Conservation (phyloP, 2,113 vertebrate species). For the Anolis sagrei region DNA sequence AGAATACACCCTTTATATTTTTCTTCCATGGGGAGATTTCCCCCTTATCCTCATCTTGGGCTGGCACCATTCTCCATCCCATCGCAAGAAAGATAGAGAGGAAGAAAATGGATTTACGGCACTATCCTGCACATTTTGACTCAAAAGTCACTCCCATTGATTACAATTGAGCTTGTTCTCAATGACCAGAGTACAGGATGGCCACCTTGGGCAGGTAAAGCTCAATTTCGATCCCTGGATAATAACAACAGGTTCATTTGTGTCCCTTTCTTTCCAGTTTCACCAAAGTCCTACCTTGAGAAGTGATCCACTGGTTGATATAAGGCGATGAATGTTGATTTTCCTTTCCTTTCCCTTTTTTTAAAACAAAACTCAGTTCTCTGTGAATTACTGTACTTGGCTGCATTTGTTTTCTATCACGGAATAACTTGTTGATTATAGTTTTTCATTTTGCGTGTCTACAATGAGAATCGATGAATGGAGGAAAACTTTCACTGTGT, state of each 20-base stretch:
- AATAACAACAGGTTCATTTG: constrained; percentile 47
- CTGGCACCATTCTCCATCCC: not conserved
- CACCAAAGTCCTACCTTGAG: constrained; percentile 60
- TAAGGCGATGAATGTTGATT: constrained; percentile 61
- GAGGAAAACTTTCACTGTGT: constrained; percentile 88
- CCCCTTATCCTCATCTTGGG: not conserved
- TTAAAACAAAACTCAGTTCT: constrained; percentile 55
- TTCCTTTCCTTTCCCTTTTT: constrained; percentile 58
- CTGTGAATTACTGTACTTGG: constrained; percentile 65
- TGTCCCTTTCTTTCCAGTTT: constrained; percentile 61
- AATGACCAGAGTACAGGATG: constrained; percentile 29
- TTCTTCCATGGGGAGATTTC: not conserved
- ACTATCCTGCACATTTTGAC: not conserved
- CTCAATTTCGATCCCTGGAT: constrained; percentile 75
- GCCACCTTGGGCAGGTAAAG: constrained; percentile 54
- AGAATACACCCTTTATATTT: not conserved
- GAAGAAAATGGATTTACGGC: constrained; percentile 36
- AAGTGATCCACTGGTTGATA: constrained; percentile 68
- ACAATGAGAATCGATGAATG: constrained; percentile 86
- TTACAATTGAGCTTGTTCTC: not conserved
- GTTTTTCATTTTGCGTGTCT: constrained; percentile 77
- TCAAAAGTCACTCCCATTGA: not conserved
- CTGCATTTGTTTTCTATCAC: constrained; percentile 73
- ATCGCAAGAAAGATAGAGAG: not conserved
- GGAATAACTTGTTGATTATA: constrained; percentile 63